Percentiles rank a stretch among this genome's conserved stretches.
Evolutionary conservation across 2,113 vertebrate species (phyloP).

Genomic region (Heloderma charlesbogerti): DNA sequence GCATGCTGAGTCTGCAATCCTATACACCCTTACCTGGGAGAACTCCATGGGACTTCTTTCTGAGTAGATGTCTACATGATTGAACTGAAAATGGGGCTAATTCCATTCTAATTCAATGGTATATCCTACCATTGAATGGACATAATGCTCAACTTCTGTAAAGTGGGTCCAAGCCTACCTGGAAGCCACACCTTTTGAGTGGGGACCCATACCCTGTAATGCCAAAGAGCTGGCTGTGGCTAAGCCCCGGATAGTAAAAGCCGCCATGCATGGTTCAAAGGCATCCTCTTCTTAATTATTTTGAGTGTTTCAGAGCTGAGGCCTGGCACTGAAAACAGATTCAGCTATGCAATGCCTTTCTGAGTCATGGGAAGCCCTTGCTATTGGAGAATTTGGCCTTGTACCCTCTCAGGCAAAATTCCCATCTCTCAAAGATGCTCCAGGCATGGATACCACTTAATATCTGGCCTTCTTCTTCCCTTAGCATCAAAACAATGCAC

Average conservation of each 20-base stretch:
- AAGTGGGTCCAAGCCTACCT: not conserved
- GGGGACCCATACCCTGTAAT: not conserved
- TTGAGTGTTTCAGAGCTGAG: not conserved
- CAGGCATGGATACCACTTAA: too few relatives aligned
- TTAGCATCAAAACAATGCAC: not conserved
- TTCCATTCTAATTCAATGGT: not conserved
- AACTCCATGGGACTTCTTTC: too few relatives aligned
- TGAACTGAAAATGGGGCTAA: not conserved
- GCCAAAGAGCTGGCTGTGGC: not conserved
- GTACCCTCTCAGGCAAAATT: too few relatives aligned
- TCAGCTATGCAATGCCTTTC: not conserved
- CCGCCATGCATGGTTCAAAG: not conserved
- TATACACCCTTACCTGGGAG: too few relatives aligned
- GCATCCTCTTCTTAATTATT: not conserved
- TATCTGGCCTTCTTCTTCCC: not conserved
- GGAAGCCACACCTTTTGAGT: not conserved
- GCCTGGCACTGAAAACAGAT: not conserved
- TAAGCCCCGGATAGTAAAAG: not conserved
- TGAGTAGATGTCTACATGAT: too few relatives aligned
- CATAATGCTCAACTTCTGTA: not conserved
- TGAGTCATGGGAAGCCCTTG: too few relatives aligned
- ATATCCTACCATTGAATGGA: not conserved
- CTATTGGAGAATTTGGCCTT: too few relatives aligned
- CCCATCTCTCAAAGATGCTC: too few relatives aligned
- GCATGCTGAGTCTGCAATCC: too few relatives aligned